Evolutionary conservation across 1,140 invertebrate genomes (phyloP).

Genomic region (Colletes latitarsis): DNA sequence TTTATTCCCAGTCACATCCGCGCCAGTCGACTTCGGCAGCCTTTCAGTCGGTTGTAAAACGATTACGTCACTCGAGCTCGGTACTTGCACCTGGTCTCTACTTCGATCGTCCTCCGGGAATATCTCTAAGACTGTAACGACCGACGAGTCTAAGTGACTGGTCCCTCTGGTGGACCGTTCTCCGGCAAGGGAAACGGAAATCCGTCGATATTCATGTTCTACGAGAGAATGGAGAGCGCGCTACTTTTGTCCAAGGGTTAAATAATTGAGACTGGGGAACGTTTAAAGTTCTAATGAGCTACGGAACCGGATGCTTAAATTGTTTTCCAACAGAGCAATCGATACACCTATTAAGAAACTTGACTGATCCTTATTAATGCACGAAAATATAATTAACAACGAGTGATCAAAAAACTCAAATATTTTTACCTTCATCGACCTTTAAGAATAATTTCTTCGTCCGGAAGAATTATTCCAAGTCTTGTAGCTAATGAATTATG

Average conservation of each 20-base stretch:
- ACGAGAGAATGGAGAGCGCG: not conserved
- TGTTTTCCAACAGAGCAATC: not conserved
- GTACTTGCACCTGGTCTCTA: conserved; percentile 3
- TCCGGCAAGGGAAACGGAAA: not conserved
- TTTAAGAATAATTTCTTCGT: too few species aligned
- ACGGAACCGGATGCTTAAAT: not conserved
- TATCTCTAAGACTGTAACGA: not conserved
- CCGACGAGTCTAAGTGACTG: not conserved
- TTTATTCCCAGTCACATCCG: not conserved
- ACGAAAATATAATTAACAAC: too few species aligned
- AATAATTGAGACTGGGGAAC: not conserved
- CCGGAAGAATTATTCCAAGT: too few species aligned
- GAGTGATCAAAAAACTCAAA: too few species aligned
- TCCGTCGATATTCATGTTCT: not conserved
- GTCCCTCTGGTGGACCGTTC: not conserved
- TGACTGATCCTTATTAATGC: too few species aligned
- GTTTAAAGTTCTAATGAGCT: not conserved
- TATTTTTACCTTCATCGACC: too few species aligned
- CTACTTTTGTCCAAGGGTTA: not conserved
- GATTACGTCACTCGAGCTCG: conserved; percentile 10
- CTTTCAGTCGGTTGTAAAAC: conserved; percentile 1
- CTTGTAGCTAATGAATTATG: too few species aligned
- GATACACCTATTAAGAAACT: not conserved
- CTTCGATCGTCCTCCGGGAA: not conserved
- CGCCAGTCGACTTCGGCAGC: not conserved